Evolutionary conservation across 2,888 invertebrate species (phyloP), one percentile per base, ranked within the genome.

Genomic region (Agrochola litura): DNA sequence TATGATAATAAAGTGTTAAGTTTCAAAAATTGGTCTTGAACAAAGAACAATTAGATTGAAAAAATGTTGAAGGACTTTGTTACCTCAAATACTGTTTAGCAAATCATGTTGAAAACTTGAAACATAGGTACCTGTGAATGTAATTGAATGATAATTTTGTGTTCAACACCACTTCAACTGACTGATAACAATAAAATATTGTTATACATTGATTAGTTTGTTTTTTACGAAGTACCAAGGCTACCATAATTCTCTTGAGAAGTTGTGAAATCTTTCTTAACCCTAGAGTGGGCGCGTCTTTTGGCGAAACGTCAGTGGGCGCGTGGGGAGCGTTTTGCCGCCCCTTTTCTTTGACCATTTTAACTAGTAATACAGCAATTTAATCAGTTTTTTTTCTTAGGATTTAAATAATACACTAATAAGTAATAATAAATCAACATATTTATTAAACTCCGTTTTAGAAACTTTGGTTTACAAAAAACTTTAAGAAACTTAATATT

Each of bases 161-260:
- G 61, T 69, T 83, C 52, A 70, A 69, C 22, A 41, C 37, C 49
- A 77, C 66, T 83, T 76, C 66, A 66, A 79, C n/a, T 54, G 82
- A 83, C 82, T 85, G 85, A 76, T 46, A 81, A 81, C 71, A 83
- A 83, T 83, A 83, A 37, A 76, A 83, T 66, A 58, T 70, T 76
- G 72, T 76, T 85, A 70, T 69, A 69, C 52, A 81, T 69, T 76
- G n/a, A 68, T 68, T n/a, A 30, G n/a, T 61, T 6, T 80, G 5
- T 54, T 79, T 63, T 60, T 69, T 54, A n/a, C 4, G 14, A 19
- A 12, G 16, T 43, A 22, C 2, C 30, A 76, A 79, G n/a, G 68
- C 49, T n/a, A 14, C 16, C 8, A n/a, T 74, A 52, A 70, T 30
- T 37, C 5, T 30, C 9, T 41, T 46, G 2, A 43, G 14, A 30